Percentiles rank a stretch among this genome's conserved stretches.
These are phyloP conservation scores for Ormia ochracea DNA, from an alignment of 2,888 invertebrate genomes.

Conservation along the genomic window DNA sequence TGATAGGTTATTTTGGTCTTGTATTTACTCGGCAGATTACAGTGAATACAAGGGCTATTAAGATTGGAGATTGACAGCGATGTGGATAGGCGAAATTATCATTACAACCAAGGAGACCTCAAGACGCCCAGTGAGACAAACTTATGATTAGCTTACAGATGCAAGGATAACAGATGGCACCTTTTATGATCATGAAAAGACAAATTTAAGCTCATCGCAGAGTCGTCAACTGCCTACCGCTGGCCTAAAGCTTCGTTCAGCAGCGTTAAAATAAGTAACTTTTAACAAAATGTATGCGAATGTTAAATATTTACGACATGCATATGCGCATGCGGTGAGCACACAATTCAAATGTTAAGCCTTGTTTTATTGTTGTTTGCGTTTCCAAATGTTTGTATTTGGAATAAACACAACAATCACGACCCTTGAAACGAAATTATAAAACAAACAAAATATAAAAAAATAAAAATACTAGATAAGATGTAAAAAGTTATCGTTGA, in stretches of 20 bases:
- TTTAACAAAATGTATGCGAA: constrained; percentile 67
- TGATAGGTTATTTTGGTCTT: no score
- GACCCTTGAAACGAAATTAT: constrained; percentile 62
- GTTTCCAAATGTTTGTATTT: neutral
- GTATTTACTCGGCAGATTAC: no score
- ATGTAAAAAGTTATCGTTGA: constrained; percentile 39
- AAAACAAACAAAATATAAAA: constrained; percentile 5
- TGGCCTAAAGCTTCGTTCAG: neutral
- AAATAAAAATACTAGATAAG: constrained; percentile 18
- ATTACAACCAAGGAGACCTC: no score
- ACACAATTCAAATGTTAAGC: constrained; percentile 59
- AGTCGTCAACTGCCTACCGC: constrained; percentile 17
- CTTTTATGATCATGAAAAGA: neutral
- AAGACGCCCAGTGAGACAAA: no score
- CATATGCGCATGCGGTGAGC: constrained; percentile 63
- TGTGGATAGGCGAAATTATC: no score
- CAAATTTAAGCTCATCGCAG: neutral
- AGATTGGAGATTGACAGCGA: no score
- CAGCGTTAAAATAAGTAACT: neutral
- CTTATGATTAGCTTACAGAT: no score
- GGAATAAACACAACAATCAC: constrained; percentile 56
- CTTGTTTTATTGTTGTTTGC: constrained; percentile 39
- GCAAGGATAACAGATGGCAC: neutral
- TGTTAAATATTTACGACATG: constrained; percentile 64
- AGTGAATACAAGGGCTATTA: no score